A percentile compares a stretch with the other conserved stretches of the same genome.
phyloP scores from a whole-genome alignment of 2,888 invertebrate species.

The Autographa pulchrina region DNA sequence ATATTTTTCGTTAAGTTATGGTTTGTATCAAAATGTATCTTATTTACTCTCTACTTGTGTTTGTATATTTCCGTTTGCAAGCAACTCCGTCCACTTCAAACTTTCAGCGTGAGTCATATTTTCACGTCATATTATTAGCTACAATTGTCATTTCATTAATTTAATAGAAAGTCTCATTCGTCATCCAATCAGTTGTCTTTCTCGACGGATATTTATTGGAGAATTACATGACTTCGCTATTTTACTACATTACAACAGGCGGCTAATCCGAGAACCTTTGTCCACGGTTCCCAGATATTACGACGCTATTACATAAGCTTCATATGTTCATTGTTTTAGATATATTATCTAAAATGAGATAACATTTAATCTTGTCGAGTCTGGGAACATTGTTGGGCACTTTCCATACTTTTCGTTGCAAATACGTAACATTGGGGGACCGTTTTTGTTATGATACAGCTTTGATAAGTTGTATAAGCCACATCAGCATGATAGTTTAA shows the following conservation, averaged over 20 bases:
- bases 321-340: slow-evolving; percentile 78
- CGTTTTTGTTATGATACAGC: slow-evolving; percentile 20
- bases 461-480: slow-evolving; percentile 35
- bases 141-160: slow-evolving; percentile 29
- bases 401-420: slow-evolving; percentile 69
- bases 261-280: slow-evolving; percentile 51
- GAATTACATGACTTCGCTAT: slow-evolving; percentile 43
- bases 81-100: not conserved
- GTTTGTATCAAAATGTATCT: not conserved
- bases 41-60: not conserved
- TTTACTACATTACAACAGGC: slow-evolving; percentile 46
- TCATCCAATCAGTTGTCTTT: slow-evolving; percentile 31
- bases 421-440: slow-evolving; percentile 37
- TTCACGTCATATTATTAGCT: slow-evolving; percentile 28
- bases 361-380: slow-evolving; percentile 76
- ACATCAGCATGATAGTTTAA: slow-evolving; percentile 48
- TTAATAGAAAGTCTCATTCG: slow-evolving; percentile 48
- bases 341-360: slow-evolving; percentile 81
- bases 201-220: slow-evolving; percentile 29
- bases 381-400: slow-evolving; percentile 80
- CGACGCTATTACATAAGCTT: slow-evolving; percentile 56
- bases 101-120: not conserved
- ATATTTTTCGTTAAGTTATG: not conserved
- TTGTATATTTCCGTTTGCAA: not conserved
- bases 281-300: slow-evolving; percentile 67